A percentile compares a stretch with the other conserved stretches of the same genome.
Conservation (phyloP, 2,113 vertebrate species). For the Cryptomyrus ogoouensis region DNA sequence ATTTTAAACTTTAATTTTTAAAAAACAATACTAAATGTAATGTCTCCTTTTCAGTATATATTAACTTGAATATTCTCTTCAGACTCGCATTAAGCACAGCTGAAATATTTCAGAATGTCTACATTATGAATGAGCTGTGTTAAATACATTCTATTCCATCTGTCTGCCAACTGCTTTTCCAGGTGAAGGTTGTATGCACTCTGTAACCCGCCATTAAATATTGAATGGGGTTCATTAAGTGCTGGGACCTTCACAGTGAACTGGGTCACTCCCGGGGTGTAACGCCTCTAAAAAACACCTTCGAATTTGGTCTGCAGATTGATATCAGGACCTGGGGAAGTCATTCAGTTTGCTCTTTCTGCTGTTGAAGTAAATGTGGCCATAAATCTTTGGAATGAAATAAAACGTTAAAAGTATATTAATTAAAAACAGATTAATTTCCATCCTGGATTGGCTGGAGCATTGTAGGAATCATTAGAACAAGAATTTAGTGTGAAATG, state of each 20-base stretch:
- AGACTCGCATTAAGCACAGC: constrained; percentile 3
- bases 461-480: not conserved
- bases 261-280: constrained; percentile 45
- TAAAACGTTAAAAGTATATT: not conserved
- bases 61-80: not conserved
- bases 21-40: not conserved
- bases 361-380: not conserved
- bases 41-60: not conserved
- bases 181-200: constrained; percentile 24
- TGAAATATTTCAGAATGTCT: constrained; percentile 12
- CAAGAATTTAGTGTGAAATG: not conserved
- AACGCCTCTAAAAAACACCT: constrained; percentile 33
- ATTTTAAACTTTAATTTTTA: not conserved
- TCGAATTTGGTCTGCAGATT: not conserved
- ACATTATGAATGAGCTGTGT: constrained; percentile 28
- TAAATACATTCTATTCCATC: constrained; percentile 27
- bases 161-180: not conserved
- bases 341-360: not conserved
- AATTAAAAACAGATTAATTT: not conserved
- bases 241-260: constrained; percentile 35
- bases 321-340: not conserved
- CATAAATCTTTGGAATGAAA: not conserved
- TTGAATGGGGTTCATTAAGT: constrained; percentile 55
- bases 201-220: constrained; percentile 50
- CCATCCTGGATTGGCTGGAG: not conserved